A percentile compares a stretch with the other conserved stretches of the same genome.
phyloP scores from a whole-genome alignment of 2,888 invertebrate species.

The Plebejus anna region DNA sequence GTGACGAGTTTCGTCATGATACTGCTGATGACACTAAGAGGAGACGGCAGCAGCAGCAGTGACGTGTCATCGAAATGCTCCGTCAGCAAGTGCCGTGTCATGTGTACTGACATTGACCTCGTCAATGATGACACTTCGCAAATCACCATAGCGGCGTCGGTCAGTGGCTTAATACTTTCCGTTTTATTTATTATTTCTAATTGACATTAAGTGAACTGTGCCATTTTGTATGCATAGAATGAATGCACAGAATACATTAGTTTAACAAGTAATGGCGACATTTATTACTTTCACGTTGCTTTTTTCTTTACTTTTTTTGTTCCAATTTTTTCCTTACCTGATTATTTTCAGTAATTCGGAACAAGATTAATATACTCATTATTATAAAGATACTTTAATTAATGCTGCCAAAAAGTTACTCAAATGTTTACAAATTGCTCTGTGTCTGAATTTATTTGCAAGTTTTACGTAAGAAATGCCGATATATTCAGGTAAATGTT shows the following conservation, averaged over 20 bases:
- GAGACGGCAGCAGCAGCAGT: neutral
- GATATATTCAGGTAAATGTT: slow-evolving; percentile 2
- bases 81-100: slow-evolving; percentile 48
- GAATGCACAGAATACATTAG: no score
- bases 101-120: slow-evolving; percentile 50
- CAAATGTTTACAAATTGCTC: neutral
- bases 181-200: no score
- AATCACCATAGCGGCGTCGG: slow-evolving; percentile 50
- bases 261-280: no score
- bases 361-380: neutral
- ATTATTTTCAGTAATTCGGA: neutral
- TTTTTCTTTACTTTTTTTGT: neutral
- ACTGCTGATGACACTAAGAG: slow-evolving; percentile 50
- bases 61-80: slow-evolving; percentile 41
- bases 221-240: no score
- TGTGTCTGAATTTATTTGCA: neutral
- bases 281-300: no score
- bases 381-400: no score
- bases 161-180: slow-evolving; percentile 44
- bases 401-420: neutral
- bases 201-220: no score
- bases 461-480: neutral
- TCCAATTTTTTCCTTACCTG: neutral
- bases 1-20: slow-evolving; percentile 63
- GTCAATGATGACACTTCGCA: slow-evolving; percentile 48